A percentile compares a stretch with the other conserved stretches of the same genome.
phyloP scores from a whole-genome alignment of 2,888 invertebrate species.

The Frankliniella intonsa region DNA sequence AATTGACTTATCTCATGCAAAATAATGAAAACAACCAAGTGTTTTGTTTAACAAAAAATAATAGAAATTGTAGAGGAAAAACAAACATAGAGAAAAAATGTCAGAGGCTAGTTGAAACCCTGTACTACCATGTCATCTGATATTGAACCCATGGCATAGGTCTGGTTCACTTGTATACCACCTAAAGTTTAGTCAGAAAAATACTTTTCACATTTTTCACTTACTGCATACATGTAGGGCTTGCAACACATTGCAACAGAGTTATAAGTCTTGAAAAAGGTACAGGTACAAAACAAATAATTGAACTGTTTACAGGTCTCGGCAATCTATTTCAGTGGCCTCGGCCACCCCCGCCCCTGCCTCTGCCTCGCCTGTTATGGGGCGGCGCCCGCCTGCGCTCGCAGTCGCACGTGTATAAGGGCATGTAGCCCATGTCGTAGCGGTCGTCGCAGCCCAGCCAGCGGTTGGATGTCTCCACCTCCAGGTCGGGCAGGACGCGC shows the following conservation, averaged over 20 bases:
- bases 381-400: neutral
- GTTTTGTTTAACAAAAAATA: neutral
- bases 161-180: too few species aligned
- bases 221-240: too few species aligned
- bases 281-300: neutral
- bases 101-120: too few species aligned
- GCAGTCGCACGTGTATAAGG: neutral
- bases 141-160: too few species aligned
- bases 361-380: neutral
- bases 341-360: neutral
- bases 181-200: too few species aligned
- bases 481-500: neutral
- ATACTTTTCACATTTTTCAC: too few species aligned
- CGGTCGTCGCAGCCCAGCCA: neutral
- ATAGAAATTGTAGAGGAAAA: neutral
- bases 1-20: neutral
- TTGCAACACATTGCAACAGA: neutral
- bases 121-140: too few species aligned
- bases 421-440: conserved; percentile 5
- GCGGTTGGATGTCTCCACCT: neutral
- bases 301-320: neutral
- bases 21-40: neutral
- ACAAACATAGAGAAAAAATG: neutral
- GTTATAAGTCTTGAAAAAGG: neutral
- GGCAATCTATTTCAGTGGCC: neutral